Percentiles rank a stretch among this genome's conserved stretches.
phyloP scores from a whole-genome alignment of 1,140 invertebrate genomes.

The Mesaphorura yosii region DNA sequence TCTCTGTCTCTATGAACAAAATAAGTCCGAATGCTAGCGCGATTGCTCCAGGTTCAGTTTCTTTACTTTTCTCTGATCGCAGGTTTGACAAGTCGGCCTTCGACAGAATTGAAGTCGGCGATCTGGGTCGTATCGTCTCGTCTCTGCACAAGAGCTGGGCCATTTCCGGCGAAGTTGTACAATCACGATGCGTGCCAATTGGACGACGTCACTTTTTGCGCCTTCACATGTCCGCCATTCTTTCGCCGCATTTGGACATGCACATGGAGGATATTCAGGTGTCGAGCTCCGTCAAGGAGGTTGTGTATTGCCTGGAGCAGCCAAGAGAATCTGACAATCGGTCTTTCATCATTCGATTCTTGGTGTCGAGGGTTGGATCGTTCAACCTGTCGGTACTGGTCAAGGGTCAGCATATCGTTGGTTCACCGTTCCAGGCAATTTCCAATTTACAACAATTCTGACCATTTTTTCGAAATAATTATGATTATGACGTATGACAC shows the following conservation, averaged over 20 bases:
- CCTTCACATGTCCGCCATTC: constrained; percentile 21
- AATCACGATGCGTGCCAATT: constrained; percentile 28
- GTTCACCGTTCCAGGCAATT: constrained; percentile 27
- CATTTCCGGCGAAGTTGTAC: constrained; percentile 26
- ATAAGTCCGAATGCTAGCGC: no score
- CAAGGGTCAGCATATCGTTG: constrained; percentile 25
- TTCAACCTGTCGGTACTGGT: constrained; percentile 23
- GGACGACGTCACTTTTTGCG: constrained; percentile 27
- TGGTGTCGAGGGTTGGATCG: constrained; percentile 23
- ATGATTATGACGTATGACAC: neutral
- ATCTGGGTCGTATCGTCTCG: constrained; percentile 25
- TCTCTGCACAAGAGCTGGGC: constrained; percentile 27
- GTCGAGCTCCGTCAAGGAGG: constrained; percentile 25
- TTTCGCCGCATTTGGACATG: constrained; percentile 18
- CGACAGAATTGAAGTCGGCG: constrained; percentile 21
- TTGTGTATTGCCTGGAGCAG: constrained; percentile 27
- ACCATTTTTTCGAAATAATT: neutral
- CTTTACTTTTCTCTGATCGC: constrained; percentile 2
- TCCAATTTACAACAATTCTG: neutral
- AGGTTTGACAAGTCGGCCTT: constrained; percentile 25
- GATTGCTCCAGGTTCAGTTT: no score
- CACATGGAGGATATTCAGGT: constrained; percentile 25
- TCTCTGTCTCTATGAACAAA: no score
- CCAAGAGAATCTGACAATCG: constrained; percentile 22
- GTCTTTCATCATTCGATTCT: constrained; percentile 27